These are phyloP conservation scores for Lordiphosa clarofinis DNA, from an alignment of 1,140 invertebrate species.

Conservation along the genomic window DNA sequence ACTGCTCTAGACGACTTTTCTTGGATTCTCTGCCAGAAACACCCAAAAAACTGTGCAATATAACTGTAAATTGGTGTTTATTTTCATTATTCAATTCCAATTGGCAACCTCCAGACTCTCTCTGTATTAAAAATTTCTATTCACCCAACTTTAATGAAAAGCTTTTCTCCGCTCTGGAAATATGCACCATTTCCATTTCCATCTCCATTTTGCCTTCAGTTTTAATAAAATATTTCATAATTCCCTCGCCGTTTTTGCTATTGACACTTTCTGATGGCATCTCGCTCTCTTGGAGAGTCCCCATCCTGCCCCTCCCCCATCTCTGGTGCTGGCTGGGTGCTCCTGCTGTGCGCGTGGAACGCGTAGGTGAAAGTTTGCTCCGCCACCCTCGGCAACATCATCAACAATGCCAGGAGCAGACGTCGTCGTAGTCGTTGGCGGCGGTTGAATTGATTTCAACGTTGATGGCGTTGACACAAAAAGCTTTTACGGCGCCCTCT, in stretches of 20 bases:
- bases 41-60: no score
- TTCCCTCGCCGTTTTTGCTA: slow-evolving; percentile 69
- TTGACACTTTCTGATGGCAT: slow-evolving; percentile 71
- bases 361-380: slow-evolving; percentile 68
- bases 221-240: slow-evolving; percentile 77
- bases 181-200: slow-evolving; percentile 1
- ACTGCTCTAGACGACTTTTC: no score
- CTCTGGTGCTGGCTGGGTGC: background rate
- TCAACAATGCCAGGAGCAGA: slow-evolving; percentile 65
- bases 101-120: no score
- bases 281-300: slow-evolving; percentile 24
- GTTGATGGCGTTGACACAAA: slow-evolving; percentile 79
- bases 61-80: no score
- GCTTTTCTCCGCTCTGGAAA: background rate
- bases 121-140: no score
- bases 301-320: no score
- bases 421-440: slow-evolving; percentile 36
- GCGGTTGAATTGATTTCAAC: slow-evolving; percentile 77
- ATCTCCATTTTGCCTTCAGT: slow-evolving; percentile 50
- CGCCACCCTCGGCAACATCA: slow-evolving; percentile 30
- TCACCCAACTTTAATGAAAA: no score
- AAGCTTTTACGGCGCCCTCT: slow-evolving; percentile 76
- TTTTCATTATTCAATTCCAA: no score
- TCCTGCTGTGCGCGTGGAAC: slow-evolving; percentile 55
- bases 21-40: no score